These are phyloP conservation scores for Trinorchestia longiramus DNA, from an alignment of 1,140 invertebrate genomes.

Conservation along the genomic window DNA sequence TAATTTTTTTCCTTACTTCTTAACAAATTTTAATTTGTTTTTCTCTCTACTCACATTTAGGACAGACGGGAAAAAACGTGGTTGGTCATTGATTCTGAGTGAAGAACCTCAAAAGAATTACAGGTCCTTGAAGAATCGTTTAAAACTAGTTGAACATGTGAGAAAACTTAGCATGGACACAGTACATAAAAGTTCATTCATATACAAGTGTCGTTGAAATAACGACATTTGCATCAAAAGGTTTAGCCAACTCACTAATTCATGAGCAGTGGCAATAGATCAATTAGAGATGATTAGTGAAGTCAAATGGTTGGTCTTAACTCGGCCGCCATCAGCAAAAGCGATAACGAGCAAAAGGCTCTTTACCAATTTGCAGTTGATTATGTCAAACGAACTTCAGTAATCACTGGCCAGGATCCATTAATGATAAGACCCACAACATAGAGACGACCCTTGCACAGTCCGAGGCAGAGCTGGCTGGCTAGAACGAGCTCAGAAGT, in stretches of 20 bases:
- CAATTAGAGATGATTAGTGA: neutral
- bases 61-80: too few species aligned
- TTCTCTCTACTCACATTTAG: neutral
- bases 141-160: neutral
- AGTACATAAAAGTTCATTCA: too few species aligned
- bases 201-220: neutral
- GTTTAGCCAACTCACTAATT: neutral
- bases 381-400: neutral
- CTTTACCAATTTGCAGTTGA: neutral
- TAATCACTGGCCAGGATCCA: neutral
- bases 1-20: too few species aligned
- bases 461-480: too few species aligned
- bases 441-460: neutral
- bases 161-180: neutral
- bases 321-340: neutral
- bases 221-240: neutral
- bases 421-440: neutral
- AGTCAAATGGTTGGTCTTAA: neutral
- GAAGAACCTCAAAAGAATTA: too few species aligned
- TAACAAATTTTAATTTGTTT: too few species aligned
- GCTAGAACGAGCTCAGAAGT: neutral
- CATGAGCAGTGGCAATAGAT: neutral
- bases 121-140: neutral
- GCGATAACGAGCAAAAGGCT: neutral
- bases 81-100: too few species aligned